Conservation (phyloP, 2,113 vertebrate species). For the Oxygymnocypris stewartii region DNA sequence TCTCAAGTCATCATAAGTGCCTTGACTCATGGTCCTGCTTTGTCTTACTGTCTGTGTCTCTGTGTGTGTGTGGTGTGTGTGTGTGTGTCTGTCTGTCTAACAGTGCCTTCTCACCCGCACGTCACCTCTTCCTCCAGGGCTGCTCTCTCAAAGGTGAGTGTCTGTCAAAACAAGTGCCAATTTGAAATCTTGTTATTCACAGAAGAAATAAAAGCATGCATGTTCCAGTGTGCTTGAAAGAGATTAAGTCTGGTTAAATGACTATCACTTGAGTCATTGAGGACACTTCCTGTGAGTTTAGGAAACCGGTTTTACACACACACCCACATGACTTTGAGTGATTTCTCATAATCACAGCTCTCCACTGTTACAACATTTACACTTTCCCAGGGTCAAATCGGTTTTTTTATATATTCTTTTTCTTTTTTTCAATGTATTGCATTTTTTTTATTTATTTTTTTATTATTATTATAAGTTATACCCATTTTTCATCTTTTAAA, state of each 20-base stretch:
- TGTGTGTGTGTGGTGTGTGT: slow-evolving; percentile 17
- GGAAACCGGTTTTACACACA: not conserved
- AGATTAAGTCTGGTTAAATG: not conserved
- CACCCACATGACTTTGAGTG: not conserved
- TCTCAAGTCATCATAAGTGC: not conserved
- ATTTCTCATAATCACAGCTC: not conserved
- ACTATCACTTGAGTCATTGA: not conserved
- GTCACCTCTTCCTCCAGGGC: no score
- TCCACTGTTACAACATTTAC: not conserved
- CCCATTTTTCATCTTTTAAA: not conserved
- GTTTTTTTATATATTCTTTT: no score
- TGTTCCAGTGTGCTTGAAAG: not conserved
- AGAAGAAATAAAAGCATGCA: not conserved
- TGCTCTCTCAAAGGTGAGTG: slow-evolving; percentile 95
- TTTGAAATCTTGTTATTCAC: not conserved
- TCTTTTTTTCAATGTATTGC: no score
- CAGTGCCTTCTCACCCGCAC: no score
- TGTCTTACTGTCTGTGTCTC: not conserved
- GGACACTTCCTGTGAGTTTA: not conserved
- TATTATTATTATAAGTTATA: not conserved
- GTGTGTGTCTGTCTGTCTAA: no score
- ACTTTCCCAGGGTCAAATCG: not conserved
- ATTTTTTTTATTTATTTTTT: no score
- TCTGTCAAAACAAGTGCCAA: not conserved
- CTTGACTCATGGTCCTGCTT: not conserved